Base-by-base conservation (phyloP, 2,113 vertebrate genomes). In the Agelaius phoeniceus region DNA sequence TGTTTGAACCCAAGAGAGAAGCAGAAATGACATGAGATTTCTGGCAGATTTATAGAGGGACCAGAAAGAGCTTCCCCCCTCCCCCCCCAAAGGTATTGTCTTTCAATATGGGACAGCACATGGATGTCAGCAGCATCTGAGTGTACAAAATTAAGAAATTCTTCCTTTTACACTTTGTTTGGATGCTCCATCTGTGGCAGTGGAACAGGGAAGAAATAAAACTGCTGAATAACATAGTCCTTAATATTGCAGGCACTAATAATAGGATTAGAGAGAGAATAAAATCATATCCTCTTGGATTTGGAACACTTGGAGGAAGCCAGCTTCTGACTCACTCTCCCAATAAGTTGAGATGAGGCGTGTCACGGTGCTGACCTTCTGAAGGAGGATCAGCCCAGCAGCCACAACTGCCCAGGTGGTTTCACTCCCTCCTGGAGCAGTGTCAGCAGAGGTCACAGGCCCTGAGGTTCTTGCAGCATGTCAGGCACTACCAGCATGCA, bases 221-320 rank as follows among this genome's bases (percentile, higher is more conserved):
- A 89, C 72, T 93, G 90, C 87, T 91, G 72, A 93, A 91, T 91
- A 96, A 87, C 62, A 91, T 31, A 79, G 67, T 77, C 67, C 46
- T 89, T 93, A 82, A 76, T 21, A 49, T 62, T 89, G 74, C 83
- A 90, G 79, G 44, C 43, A 94, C 46, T 87, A 94, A 90, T 80
- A 89, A 90, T 52, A 90, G 79, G 59, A 90, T 95, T 86, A 81
- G 46, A 80, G 58, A 84, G 27, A 69, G 66, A 88, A 93, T 71
- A 95, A 85, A 86, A 90, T 87, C 31, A n/a, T 55, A 68, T 92
- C 58, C 62, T 69, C 69, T 93, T 85, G 75, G 71, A 80, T 95
- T 71, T 89, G 44, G 89, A 90, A 92, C 67, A 69, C 92, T 35
- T 90, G 69, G 81, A 90, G 89, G 81, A 94, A 88, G 76, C 23